Evolutionary conservation across 2,797 vertebrate species (phyloP), one percentile per base, ranked within the genome.

Genomic region (Eulemur mongoz): DNA sequence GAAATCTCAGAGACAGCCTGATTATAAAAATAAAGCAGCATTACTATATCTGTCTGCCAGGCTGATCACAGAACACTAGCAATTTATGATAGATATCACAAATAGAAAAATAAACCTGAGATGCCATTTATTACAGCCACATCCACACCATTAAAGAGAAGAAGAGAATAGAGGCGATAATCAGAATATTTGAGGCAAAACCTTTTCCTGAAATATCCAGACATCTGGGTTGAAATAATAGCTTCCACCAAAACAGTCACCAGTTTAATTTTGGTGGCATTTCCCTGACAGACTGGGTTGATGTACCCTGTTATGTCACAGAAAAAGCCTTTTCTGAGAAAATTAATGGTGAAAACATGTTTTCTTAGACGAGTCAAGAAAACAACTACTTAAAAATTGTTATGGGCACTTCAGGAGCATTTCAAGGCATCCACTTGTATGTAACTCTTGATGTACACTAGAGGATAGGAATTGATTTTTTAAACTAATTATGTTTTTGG

Each of bases 11-110:
- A 95, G 93, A 92, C 95, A 97, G 91, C 23, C 83, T 94, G 93
- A 97, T 97, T 96, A 97, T 76, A 94, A 96, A 97, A 95, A 94
- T 96, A 97, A 96, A 90, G 76, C 89, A 95, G 91, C 87, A 96
- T 94, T 92, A 95, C 94, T 97, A 73, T 82, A 94, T 97, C 81
- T 94, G 89, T 96, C 91, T 97, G 81, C 94, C 72, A 94, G 84
- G 57, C 76, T 96, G 96, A 96, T 95, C 87, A 52, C 57, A 96
- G 84, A 87, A 94, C 81, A 85, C 83, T 89, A 94, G 86, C 86
- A 94, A 97, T 95, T 97, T 95, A 97, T 89, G 96, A 94, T 63
- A 95, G 72, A 81, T 61, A 80, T 85, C 86, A 96, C 83, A 90
- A 94, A 81, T 57, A 94, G 87, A 92, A 93, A 94, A 97, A 87